These are phyloP conservation scores for Cerceris ruficornis DNA, from an alignment of 2,888 invertebrate species.

Conservation along the genomic window DNA sequence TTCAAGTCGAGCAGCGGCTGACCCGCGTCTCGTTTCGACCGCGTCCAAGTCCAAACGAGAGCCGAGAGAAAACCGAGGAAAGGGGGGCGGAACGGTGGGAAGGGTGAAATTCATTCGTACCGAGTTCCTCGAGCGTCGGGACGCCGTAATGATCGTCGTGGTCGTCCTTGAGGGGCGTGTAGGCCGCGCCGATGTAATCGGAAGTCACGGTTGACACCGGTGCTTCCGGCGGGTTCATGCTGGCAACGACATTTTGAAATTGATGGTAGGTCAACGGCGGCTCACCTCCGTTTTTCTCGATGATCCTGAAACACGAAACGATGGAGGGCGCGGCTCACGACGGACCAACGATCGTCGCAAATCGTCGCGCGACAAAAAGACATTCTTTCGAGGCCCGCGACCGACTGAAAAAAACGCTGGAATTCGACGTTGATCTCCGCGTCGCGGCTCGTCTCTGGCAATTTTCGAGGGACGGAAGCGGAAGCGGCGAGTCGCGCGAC, in stretches of 20 bases:
- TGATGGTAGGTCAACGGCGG: slow-evolving; percentile 94
- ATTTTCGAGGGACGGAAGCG: neutral
- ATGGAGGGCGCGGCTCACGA: slow-evolving; percentile 2
- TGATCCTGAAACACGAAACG: slow-evolving; percentile 84
- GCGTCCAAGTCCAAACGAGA: neutral
- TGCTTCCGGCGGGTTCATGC: slow-evolving; percentile 88
- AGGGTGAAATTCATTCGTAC: slow-evolving; percentile 78
- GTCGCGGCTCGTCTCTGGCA: too few species aligned
- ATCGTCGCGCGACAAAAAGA: neutral
- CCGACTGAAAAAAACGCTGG: too few species aligned
- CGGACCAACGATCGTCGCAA: neutral
- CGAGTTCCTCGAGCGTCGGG: slow-evolving; percentile 92
- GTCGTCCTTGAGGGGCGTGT: slow-evolving; percentile 88
- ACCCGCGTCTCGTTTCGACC: too few species aligned
- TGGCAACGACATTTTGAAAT: slow-evolving; percentile 90
- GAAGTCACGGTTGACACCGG: slow-evolving; percentile 85
- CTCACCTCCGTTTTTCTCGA: slow-evolving; percentile 90
- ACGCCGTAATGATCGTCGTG: slow-evolving; percentile 93
- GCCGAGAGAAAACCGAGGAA: neutral
- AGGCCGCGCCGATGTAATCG: slow-evolving; percentile 84
- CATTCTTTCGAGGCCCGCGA: too few species aligned
- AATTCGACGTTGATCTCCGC: too few species aligned
- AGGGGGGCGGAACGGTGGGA: neutral
- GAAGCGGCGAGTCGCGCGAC: neutral
- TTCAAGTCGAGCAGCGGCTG: too few species aligned